phyloP scores from a whole-genome alignment of 2,113 vertebrate genomes.

The Benitochromis conjunctus region DNA sequence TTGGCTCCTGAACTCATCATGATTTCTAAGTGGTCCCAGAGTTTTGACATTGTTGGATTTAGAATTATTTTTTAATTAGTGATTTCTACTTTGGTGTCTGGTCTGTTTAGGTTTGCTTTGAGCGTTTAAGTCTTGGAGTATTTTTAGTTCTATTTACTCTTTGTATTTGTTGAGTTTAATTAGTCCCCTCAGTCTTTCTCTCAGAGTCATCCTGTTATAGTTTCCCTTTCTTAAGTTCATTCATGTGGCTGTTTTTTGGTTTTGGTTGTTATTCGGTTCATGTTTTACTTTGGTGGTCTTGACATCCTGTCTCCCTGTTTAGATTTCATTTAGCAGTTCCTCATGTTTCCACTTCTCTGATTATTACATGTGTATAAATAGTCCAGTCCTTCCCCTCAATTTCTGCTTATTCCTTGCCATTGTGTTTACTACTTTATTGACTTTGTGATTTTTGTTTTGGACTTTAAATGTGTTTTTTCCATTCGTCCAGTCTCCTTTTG shows the following conservation, averaged over 20 bases:
- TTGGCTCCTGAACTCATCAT: fast-evolving
- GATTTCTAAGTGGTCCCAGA: background rate
- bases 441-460: background rate
- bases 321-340: background rate
- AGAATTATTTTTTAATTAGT: fast-evolving
- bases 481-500: too few species aligned
- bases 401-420: background rate
- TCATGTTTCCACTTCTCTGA: background rate
- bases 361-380: background rate
- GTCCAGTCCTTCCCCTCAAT: background rate
- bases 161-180: background rate
- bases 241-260: background rate
- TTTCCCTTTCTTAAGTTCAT: background rate
- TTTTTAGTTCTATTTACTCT: background rate
- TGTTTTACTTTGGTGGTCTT: background rate
- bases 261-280: background rate
- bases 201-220: background rate
- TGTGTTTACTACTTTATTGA: background rate
- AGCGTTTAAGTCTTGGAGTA: background rate
- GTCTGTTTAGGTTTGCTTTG: background rate
- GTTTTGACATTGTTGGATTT: background rate
- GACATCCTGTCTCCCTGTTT: background rate
- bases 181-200: background rate
- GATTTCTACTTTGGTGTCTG: background rate
- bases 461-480: background rate